Evolutionary conservation across 2,888 invertebrate species (phyloP).

Genomic region (Eumerus sabulonum): DNA sequence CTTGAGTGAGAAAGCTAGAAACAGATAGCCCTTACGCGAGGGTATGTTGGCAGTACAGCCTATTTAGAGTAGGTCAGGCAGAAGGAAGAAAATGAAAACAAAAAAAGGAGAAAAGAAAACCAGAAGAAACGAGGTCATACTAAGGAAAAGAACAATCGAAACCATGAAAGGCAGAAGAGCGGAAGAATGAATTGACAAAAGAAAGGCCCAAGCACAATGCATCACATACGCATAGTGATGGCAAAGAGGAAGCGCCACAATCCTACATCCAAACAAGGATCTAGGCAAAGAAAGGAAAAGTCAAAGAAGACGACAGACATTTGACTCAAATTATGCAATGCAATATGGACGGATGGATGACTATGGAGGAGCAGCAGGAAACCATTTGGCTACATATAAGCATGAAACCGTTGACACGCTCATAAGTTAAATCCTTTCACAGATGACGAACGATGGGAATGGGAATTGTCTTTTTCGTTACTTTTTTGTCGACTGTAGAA

Average conservation of each 20-base stretch:
- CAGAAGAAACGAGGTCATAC: conserved; percentile 53
- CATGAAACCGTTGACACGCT: conserved; percentile 21
- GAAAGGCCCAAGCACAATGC: conserved; percentile 55
- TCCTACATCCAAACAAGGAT: conserved; percentile 31
- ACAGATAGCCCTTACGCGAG: too few relatives aligned
- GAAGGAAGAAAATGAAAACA: neutral
- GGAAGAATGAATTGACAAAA: too few relatives aligned
- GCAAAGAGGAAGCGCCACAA: conserved; percentile 44
- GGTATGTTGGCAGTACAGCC: neutral
- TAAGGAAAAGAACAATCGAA: conserved; percentile 59
- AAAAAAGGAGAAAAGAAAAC: neutral
- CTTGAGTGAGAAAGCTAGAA: too few relatives aligned
- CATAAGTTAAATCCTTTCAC: conserved; percentile 31
- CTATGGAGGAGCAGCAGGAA: conserved; percentile 24
- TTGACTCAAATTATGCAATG: conserved; percentile 44
- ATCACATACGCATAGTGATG: neutral
- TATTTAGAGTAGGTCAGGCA: conserved; percentile 48
- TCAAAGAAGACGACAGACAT: conserved; percentile 42
- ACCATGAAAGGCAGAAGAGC: conserved; percentile 38
- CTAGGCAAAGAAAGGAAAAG: conserved; percentile 6
- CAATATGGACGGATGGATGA: conserved; percentile 13
- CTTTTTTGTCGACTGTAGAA: conserved; percentile 8
- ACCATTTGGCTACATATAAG: neutral
- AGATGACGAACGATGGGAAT: conserved; percentile 13
- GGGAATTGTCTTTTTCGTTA: conserved; percentile 18